phyloP scores from a whole-genome alignment of 2,113 vertebrate genomes.

The Sialia sialis region DNA sequence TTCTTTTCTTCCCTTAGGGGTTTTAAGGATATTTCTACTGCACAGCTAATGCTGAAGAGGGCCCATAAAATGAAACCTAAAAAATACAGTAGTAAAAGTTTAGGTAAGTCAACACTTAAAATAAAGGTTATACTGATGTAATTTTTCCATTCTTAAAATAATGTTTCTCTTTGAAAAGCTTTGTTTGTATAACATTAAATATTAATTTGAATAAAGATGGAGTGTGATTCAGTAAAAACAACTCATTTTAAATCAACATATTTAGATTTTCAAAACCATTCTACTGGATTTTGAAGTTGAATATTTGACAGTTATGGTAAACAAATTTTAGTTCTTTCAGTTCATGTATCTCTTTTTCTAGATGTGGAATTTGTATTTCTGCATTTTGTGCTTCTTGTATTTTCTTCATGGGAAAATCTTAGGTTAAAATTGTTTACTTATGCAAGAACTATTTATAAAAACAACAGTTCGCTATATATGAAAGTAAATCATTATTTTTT shows the following conservation, averaged over 20 bases:
- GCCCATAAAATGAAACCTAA: slow-evolving; percentile 88
- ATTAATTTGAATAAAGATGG: not conserved
- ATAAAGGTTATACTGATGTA: not conserved
- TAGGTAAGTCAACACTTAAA: slow-evolving; percentile 73
- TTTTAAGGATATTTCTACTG: slow-evolving; percentile 83
- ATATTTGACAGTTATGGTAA: not conserved
- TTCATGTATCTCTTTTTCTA: not conserved
- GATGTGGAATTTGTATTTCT: not conserved
- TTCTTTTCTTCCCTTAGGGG: slow-evolving; percentile 79
- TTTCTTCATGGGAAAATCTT: not conserved
- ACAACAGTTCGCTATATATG: not conserved
- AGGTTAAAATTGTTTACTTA: not conserved
- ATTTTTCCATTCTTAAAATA: not conserved
- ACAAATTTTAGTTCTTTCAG: not conserved
- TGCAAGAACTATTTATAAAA: not conserved
- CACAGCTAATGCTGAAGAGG: slow-evolving; percentile 88
- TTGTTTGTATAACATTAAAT: not conserved
- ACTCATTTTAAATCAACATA: not conserved
- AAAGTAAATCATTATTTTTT: rapidly evolving
- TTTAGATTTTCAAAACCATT: not conserved
- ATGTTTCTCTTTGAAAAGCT: not conserved
- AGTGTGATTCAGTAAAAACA: not conserved
- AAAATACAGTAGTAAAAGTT: slow-evolving; percentile 70
- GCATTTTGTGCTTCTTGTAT: not conserved
- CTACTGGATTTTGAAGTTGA: not conserved